Conservation (phyloP, 1,140 invertebrate species). For the Drosophila subobscura region DNA sequence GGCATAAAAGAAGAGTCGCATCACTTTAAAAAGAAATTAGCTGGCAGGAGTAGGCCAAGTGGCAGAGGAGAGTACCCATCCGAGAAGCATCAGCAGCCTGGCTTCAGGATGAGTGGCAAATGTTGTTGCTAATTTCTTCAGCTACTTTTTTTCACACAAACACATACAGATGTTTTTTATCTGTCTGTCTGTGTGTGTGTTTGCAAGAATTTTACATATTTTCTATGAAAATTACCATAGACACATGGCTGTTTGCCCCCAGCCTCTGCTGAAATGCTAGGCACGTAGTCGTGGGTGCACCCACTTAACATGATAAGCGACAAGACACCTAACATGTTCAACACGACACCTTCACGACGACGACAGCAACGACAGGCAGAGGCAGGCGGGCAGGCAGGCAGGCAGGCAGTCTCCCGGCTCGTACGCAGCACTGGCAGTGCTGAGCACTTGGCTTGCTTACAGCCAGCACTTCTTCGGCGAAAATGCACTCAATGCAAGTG, state of each 20-base stretch:
- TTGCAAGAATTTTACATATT: conserved; percentile 70
- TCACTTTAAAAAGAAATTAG: conserved; percentile 80
- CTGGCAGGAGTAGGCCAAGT: conserved; percentile 79
- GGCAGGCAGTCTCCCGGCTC: conserved; percentile 23
- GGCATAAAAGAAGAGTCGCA: conserved; percentile 52
- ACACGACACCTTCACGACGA: conserved; percentile 79
- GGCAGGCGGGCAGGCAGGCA: conserved; percentile 2
- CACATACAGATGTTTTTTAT: neutral
- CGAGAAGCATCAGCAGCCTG: conserved; percentile 6
- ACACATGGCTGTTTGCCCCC: conserved; percentile 39
- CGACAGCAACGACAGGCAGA: conserved; percentile 54
- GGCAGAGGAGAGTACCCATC: conserved; percentile 48
- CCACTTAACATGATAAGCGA: conserved; percentile 81
- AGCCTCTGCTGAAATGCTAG: conserved; percentile 37
- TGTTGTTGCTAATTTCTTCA: conserved; percentile 77
- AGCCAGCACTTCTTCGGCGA: conserved; percentile 16
- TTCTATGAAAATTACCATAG: conserved; percentile 79
- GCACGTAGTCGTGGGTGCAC: conserved; percentile 74
- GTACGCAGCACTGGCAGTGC: conserved; percentile 1
- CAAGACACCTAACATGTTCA: conserved; percentile 82
- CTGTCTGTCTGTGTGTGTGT: conserved; percentile 24
- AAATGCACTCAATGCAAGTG: no score
- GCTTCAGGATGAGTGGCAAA: conserved; percentile 63
- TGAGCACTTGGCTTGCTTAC: conserved; percentile 23
- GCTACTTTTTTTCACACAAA: conserved; percentile 33